Evolutionary conservation across 2,888 invertebrate genomes (phyloP).

Genomic region (Gordius sp.): DNA sequence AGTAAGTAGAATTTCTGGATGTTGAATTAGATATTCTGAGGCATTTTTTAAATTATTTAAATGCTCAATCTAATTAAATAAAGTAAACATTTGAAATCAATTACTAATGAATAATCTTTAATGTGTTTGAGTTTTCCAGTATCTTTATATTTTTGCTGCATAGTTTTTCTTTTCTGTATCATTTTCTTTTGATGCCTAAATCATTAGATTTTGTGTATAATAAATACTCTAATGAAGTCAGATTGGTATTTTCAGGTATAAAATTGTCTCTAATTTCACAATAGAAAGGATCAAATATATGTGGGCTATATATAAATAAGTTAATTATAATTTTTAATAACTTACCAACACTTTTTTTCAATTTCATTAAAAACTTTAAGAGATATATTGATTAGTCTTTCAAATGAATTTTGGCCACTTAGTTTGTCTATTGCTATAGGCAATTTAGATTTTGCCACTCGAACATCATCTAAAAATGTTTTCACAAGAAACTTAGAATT

Average conservation of each 20-base stretch:
- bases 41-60: not conserved
- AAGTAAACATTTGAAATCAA: no score
- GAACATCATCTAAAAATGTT: not conserved
- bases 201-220: no score
- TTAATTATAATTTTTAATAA: not conserved
- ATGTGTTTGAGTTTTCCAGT: no score
- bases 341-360: not conserved
- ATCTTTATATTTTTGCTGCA: no score
- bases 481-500: no score
- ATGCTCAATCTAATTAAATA: not conserved
- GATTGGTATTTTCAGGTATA: no score
- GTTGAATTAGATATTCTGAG: not conserved
- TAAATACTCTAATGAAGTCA: no score
- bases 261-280: no score
- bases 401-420: not conserved
- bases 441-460: not conserved
- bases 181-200: no score
- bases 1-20: not conserved
- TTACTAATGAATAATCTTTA: no score
- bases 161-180: no score
- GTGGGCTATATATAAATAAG: not conserved
- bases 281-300: not conserved
- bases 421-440: not conserved
- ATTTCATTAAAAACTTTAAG: not conserved
- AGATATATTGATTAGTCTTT: not conserved